Percentiles rank a stretch among this genome's conserved stretches.
phyloP scores from a whole-genome alignment of 1,140 invertebrate genomes.

The Aphelenchoides avenae region DNA sequence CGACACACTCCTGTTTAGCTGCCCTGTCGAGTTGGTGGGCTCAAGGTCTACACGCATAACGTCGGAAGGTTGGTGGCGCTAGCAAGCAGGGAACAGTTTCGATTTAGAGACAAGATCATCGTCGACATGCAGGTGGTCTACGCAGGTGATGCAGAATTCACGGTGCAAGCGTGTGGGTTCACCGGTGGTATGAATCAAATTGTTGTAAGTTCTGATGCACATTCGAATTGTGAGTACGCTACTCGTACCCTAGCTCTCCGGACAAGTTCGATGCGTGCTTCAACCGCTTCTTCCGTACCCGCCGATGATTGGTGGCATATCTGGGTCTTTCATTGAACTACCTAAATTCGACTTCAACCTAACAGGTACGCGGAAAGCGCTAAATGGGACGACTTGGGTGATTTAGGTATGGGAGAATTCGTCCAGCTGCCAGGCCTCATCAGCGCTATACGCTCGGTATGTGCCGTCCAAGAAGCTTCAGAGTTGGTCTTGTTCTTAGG shows the following conservation, averaged over 20 bases:
- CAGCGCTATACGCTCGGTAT: constrained; percentile 52
- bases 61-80: no score
- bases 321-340: constrained; percentile 56
- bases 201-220: no score
- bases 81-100: no score
- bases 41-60: constrained; percentile 58
- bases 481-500: neutral
- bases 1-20: constrained; percentile 5
- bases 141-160: constrained; percentile 55
- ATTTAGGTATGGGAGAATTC: constrained; percentile 58
- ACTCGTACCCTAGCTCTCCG: constrained; percentile 57
- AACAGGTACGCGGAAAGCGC: constrained; percentile 20
- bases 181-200: constrained; percentile 54
- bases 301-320: constrained; percentile 57
- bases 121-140: constrained; percentile 59
- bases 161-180: constrained; percentile 56
- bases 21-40: constrained; percentile 51
- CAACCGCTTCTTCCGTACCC: constrained; percentile 54
- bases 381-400: constrained; percentile 15
- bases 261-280: constrained; percentile 53
- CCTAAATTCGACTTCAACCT: constrained; percentile 49
- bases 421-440: constrained; percentile 56
- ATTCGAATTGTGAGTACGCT: no score
- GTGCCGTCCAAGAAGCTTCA: constrained; percentile 38
- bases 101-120: constrained; percentile 56